Evolutionary conservation across 2,888 invertebrate species (phyloP), one percentile per base, ranked within the genome.

Genomic region (Corbicula japonica): DNA sequence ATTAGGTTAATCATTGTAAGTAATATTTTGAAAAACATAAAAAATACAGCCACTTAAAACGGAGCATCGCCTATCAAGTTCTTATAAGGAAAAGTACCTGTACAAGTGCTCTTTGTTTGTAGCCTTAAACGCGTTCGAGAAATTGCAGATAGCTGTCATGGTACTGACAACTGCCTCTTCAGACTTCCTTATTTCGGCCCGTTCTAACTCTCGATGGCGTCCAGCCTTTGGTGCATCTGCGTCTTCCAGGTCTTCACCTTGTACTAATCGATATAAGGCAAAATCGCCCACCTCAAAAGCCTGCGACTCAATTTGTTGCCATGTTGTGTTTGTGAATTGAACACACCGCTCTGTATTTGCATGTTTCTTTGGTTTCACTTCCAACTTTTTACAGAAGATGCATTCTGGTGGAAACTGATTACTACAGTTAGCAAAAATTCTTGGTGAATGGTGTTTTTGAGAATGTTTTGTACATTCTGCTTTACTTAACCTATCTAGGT

Each of bases 191-290:
- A 83, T 74, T 52, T 86, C 79, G 23, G 75, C 41, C 18, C 80
- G 84, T 1, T 80, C 54, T 6, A 71, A 12, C 38, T 86, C 81
- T 54, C 69, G 38, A 50, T 87, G 86, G n/a, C n/a, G n/a, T n/a
- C n/a, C n/a, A 12, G 18, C 44, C 23, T 30, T 52, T 2, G 70
- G 69, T 48, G 0, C 1, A 32, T 41, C 32, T 12, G 50, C 18
- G 3, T 74, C 74, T 12, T 26, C 26, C 6, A 54, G n/a, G 28
- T 54, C 23, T 28, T 28, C 21, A 26, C 8, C 28, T 54, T 8
- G 23, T 8, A 54, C n/a, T n/a, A n/a, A n/a, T n/a, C n/a, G n/a
- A n/a, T 28, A 8, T 26, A 26, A 21, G 23, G 26, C 10, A n/a
- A 5, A 54, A 18, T n/a, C 6, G 6, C 4, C n/a, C 28, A 28